Evolutionary conservation across 1,140 invertebrate genomes (phyloP), one percentile per base, ranked within the genome.

Genomic region (Drosophila eugracilis): DNA sequence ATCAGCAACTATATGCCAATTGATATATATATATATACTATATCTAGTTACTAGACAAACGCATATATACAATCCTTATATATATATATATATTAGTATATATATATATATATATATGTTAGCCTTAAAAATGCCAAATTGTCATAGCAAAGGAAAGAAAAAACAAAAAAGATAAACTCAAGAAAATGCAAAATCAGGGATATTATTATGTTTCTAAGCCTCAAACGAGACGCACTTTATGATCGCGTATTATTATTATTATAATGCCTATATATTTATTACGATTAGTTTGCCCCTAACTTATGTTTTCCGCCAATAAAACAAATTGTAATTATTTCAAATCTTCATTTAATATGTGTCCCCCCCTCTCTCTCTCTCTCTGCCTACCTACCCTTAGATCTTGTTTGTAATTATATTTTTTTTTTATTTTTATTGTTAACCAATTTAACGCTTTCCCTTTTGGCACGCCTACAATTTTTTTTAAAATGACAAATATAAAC

Each of bases 91-190:
- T 45, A 58, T 53, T 41, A 65, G 34, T 39, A 52, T 45, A 59
- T 57, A 36, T 24, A 52, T 39, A 52, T 45, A 59, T 57, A 36
- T 24, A 52, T 45, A 50, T 58, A 30, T 42, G 47, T 37, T 55
- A 75, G 69, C 55, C 71, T 75, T 85, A 48, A 72, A 75, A 85
- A 84, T 44, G 74, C 80, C 80, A 85, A 85, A 84, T 75, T 81
- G 78, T 80, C 70, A 63, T 58, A 72, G 58, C 57, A 62, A 39
- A 59, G 19, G 57, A 53, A 47, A 52, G 19, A 32, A 37, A 39
- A 62, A 12, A 12, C 6, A 32, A 32, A 32, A 7, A 32, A 32
- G 30, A 9, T 0, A 9, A 6, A 50, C 57, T 6, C 21, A 58
- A 58, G 21, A 45, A 55, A 60, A 73, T 34, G 77, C 39, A 41